phyloP scores from a whole-genome alignment of 2,797 vertebrate species.

The Paedocypris micromegethes region DNA sequence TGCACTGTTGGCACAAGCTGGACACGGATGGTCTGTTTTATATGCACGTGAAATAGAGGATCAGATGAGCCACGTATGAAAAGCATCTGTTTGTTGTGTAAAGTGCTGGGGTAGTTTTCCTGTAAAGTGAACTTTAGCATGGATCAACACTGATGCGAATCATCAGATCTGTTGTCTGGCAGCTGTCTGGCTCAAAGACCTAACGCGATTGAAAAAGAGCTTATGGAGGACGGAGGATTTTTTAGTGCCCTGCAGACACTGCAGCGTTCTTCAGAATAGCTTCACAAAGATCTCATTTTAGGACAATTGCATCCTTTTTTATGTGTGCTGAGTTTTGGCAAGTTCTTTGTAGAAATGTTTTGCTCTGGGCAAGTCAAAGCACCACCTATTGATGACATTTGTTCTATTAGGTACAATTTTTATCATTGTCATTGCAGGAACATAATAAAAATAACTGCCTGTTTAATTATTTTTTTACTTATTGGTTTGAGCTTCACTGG shows the following conservation, averaged over 20 bases:
- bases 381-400: too few relatives aligned
- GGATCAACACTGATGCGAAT: constrained; percentile 7
- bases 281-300: too few relatives aligned
- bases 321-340: too few relatives aligned
- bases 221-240: not conserved
- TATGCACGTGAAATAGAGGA: not conserved
- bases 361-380: too few relatives aligned
- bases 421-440: too few relatives aligned
- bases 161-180: constrained; percentile 17
- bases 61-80: constrained; percentile 4
- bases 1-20: constrained; percentile 7
- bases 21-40: constrained; percentile 17
- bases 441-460: too few relatives aligned
- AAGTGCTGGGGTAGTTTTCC: constrained; percentile 18
- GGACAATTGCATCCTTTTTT: too few relatives aligned
- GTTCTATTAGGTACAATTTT: too few relatives aligned
- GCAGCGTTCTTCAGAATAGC: not conserved
- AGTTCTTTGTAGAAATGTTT: too few relatives aligned
- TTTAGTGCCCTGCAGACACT: not conserved
- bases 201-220: constrained; percentile 11
- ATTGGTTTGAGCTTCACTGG: too few relatives aligned
- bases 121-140: constrained; percentile 14
- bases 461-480: too few relatives aligned
- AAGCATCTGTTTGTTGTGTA: constrained; percentile 27
- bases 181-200: constrained; percentile 15